Conservation (phyloP, 1,140 invertebrate genomes). For the Ridgeia piscesae region DNA sequence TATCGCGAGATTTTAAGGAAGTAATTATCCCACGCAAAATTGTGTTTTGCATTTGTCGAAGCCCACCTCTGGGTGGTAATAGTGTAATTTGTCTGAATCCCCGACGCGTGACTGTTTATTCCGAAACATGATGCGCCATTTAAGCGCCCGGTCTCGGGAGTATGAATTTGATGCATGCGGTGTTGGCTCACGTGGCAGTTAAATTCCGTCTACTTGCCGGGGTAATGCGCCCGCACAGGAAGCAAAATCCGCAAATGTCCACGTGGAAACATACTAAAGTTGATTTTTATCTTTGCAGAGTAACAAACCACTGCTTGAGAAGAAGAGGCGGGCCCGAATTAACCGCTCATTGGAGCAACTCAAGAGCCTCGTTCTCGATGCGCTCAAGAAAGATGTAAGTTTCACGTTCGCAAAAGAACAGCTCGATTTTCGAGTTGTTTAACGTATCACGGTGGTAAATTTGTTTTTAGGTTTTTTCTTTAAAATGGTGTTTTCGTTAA, state of each 20-base stretch:
- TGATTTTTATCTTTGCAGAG: conserved; percentile 14
- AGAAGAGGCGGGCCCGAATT: conserved; percentile 80
- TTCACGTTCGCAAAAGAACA: no score
- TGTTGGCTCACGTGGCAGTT: background rate
- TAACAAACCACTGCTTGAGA: conserved; percentile 86
- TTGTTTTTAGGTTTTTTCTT: background rate
- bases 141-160: background rate
- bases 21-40: background rate
- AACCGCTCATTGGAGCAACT: conserved; percentile 84
- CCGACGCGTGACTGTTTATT: background rate
- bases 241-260: background rate
- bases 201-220: background rate
- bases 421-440: background rate
- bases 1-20: background rate
- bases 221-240: no score
- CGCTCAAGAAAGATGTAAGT: conserved; percentile 81
- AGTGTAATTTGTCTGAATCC: background rate
- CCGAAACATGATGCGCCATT: no score
- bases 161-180: background rate
- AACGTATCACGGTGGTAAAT: background rate
- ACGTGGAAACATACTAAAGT: background rate
- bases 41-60: background rate
- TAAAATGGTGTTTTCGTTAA: no score
- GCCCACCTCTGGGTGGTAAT: background rate
- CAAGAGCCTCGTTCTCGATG: conserved; percentile 80